Conservation (phyloP, 2,113 vertebrate species). For the Melozone crissalis region DNA sequence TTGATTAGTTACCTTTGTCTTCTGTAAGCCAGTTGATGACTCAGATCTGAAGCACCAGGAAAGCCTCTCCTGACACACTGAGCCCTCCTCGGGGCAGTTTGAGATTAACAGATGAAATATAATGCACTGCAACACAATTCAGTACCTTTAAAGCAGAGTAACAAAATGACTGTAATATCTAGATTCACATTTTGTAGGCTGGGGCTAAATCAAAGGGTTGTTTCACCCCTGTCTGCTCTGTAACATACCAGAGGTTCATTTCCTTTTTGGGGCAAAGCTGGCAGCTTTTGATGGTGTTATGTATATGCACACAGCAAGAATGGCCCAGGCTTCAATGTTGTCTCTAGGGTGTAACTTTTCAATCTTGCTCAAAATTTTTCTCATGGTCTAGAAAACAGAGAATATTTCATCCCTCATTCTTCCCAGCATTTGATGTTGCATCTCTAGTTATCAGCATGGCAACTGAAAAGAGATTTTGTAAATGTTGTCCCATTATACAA, state of each 20-base stretch:
- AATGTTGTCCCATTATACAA: neutral
- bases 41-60: neutral
- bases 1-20: neutral
- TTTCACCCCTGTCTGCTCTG: neutral
- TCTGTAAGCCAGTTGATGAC: neutral
- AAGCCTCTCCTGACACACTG: neutral
- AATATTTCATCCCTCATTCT: neutral
- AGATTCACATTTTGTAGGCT: neutral
- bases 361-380: conserved; percentile 51
- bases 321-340: neutral
- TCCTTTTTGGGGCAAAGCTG: neutral
- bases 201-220: neutral
- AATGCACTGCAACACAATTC: neutral
- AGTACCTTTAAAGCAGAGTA: neutral
- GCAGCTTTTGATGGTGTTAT: neutral
- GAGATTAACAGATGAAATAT: neutral
- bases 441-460: neutral
- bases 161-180: neutral
- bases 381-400: conserved; percentile 54
- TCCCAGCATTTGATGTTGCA: neutral
- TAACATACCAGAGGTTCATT: neutral
- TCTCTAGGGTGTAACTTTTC: conserved; percentile 40
- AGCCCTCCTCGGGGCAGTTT: neutral
- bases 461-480: conserved; percentile 18
- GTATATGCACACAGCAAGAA: neutral